Conservation (phyloP, 2,797 vertebrate species). For the Siniperca scherzeri region DNA sequence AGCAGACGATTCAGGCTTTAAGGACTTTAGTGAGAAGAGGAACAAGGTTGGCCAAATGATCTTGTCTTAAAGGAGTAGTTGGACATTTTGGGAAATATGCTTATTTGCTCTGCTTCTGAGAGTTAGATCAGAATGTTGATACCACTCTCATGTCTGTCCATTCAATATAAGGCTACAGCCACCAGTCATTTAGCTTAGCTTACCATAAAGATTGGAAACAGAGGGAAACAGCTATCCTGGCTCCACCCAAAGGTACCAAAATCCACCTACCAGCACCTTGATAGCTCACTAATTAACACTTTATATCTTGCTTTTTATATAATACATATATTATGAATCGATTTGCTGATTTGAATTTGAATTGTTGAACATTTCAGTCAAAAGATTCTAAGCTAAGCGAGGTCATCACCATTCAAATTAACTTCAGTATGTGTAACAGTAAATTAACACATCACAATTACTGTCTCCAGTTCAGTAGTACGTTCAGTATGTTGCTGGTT, state of each 20-base stretch:
- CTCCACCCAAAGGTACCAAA: neutral
- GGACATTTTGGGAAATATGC: neutral
- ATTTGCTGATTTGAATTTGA: neutral
- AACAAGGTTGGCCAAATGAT: neutral
- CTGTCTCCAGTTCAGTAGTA: neutral
- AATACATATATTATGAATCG: neutral
- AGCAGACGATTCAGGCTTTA: conserved; percentile 4
- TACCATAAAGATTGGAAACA: conserved; percentile 1
- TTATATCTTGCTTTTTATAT: neutral
- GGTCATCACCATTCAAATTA: neutral
- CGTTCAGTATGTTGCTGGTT: neutral
- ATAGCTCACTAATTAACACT: neutral
- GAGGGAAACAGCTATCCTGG: neutral
- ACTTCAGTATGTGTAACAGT: too few species aligned
- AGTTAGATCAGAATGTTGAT: neutral
- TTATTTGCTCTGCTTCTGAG: neutral
- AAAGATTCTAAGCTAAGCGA: neutral
- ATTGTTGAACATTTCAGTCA: neutral
- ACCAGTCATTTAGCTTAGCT: neutral
- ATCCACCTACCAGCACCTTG: neutral
- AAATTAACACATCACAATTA: too few species aligned
- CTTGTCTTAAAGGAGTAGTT: conserved; percentile 12
- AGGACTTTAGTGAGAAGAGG: conserved; percentile 7
- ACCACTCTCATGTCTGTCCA: neutral
- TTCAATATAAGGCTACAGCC: neutral